Conservation (phyloP, 2,888 invertebrate genomes). For the Lapara coniferarum region DNA sequence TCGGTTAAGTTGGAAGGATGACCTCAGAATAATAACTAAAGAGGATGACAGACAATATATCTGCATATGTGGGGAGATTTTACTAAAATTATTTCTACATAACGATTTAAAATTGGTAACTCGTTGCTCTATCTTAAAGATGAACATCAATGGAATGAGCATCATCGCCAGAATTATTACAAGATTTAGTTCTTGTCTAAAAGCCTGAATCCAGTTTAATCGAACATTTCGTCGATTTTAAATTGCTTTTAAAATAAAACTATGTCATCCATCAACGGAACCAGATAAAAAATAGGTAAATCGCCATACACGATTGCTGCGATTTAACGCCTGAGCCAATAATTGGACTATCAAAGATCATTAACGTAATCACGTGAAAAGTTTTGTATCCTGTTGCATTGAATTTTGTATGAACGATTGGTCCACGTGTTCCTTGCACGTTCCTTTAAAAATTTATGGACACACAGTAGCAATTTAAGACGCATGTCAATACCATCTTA, state of each 20-base stretch:
- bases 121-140: no score
- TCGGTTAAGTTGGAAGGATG: no score
- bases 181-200: neutral
- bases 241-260: neutral
- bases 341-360: slow-evolving; percentile 23
- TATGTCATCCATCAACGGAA: neutral
- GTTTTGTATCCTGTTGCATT: neutral
- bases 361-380: slow-evolving; percentile 22
- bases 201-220: neutral
- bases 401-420: neutral
- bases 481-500: no score
- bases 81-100: no score
- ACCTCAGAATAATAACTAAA: no score
- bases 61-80: no score
- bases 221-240: neutral
- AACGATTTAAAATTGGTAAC: no score
- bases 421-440: neutral
- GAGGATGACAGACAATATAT: no score
- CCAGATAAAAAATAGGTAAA: slow-evolving; percentile 8
- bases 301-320: neutral
- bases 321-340: slow-evolving; percentile 17
- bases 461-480: no score
- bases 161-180: no score
- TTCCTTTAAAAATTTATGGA: neutral
- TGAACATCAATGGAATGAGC: no score